phyloP scores from a whole-genome alignment of 2,888 invertebrate species.

The Troides oblongomaculatus region DNA sequence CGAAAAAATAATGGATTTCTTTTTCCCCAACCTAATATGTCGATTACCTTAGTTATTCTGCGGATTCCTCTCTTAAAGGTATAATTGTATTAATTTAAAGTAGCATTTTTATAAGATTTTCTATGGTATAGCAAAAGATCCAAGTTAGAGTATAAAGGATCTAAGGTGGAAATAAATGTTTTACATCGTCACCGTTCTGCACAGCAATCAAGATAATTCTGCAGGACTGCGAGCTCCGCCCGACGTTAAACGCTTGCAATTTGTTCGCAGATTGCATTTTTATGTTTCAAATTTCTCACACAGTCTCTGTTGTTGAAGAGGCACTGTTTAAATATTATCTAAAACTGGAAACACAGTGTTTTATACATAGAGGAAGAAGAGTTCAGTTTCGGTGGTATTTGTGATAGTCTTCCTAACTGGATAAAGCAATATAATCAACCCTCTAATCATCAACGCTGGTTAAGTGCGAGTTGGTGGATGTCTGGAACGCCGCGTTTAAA shows the following conservation, averaged over 20 bases:
- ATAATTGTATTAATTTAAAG: no score
- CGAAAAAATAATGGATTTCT: no score
- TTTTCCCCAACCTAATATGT: no score
- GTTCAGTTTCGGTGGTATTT: neutral
- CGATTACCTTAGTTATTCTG: no score
- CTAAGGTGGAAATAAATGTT: slow-evolving; percentile 9
- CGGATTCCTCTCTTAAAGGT: no score
- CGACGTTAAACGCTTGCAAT: slow-evolving; percentile 15
- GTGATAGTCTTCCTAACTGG: neutral
- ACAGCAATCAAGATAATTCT: slow-evolving; percentile 22
- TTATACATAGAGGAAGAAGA: neutral
- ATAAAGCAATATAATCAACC: neutral
- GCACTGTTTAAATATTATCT: neutral
- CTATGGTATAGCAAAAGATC: neutral
- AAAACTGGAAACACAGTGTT: neutral
- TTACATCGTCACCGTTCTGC: slow-evolving; percentile 15
- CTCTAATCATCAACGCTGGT: neutral
- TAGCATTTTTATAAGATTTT: neutral
- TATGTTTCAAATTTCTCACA: slow-evolving; percentile 20
- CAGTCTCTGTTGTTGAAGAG: neutral
- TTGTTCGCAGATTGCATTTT: slow-evolving; percentile 23
- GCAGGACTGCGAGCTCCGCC: slow-evolving; percentile 14
- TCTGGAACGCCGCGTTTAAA: neutral
- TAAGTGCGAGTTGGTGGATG: neutral
- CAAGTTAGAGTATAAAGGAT: neutral